Conservation (phyloP, 1,140 invertebrate genomes). For the Papilio aristodemus region DNA sequence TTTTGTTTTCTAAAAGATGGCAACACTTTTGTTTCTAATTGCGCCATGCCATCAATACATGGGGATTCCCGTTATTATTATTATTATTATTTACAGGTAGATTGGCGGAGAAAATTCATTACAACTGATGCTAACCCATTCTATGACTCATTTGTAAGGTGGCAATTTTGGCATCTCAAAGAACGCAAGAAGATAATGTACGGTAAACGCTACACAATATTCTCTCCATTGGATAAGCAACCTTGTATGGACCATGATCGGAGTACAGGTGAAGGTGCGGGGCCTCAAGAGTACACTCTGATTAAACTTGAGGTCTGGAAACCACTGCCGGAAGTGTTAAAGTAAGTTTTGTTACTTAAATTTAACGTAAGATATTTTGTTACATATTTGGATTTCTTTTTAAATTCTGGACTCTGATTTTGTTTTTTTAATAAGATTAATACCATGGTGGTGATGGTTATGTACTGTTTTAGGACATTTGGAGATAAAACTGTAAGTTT, state of each 20-base stretch:
- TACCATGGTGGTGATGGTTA: too few relatives aligned
- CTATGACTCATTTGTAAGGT: conserved; percentile 98
- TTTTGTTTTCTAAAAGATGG: too few relatives aligned
- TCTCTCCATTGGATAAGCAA: conserved; percentile 97
- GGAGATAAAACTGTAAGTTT: conserved; percentile 86
- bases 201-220: conserved; percentile 99
- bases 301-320: conserved; percentile 94
- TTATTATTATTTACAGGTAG: conserved; percentile 83
- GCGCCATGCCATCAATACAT: too few relatives aligned
- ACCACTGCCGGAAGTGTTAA: conserved; percentile 88
- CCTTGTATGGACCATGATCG: conserved; percentile 99
- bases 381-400: neutral
- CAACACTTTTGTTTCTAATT: too few relatives aligned
- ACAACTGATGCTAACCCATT: conserved; percentile 99
- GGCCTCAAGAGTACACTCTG: conserved; percentile 98
- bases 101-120: conserved; percentile 98
- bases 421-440: too few relatives aligned
- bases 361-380: conserved; percentile 11
- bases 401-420: too few relatives aligned
- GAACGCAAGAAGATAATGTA: conserved; percentile 95
- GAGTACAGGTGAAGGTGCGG: conserved; percentile 97
- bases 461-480: conserved; percentile 75
- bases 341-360: conserved; percentile 69
- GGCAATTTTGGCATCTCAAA: conserved; percentile 97
- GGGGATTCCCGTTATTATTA: too few relatives aligned